Base-by-base conservation (phyloP, 2,797 vertebrate genomes). In the Chaetodon trifasciatus region DNA sequence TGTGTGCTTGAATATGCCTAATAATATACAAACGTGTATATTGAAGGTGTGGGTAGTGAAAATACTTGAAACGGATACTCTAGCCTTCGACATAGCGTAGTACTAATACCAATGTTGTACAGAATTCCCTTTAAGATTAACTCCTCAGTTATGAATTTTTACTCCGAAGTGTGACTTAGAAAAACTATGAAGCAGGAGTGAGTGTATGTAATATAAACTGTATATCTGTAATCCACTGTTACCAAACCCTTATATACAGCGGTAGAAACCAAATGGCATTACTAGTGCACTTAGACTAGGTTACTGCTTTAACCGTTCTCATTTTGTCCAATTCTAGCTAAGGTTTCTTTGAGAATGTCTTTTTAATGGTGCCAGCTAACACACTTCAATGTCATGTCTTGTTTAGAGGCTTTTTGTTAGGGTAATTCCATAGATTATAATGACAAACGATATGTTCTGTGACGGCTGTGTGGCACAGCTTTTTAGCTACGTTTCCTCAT, bases 21-120 rank as follows among this genome's bases (percentile, higher is more conserved):
- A 89, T 67, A 56, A 88, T 96, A 96, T 96, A 95, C 96, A 93
- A 78, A 87, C 1, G 90, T 90, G 90, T 90, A 77, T 82, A 91
- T 15, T 74, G 89, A 91, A 84, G 88, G 86, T 79, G 82, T 85
- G 86, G 81, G 78, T 92, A 91, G 91, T 91, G 82, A 92, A 91
- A 92, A 94, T 94, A 94, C 94, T 94, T 95, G 94, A 95, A 95
- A 90, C 21, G 79, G 89, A 94, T 92, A 88, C 83, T 92, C 87
- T 94, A 92, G 92, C 94, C 92, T 94, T 94, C 71, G 87, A 89
- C 86, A 91, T 94, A 94, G 92, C 92, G 71, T 94, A 96, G 95
- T 94, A 95, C 94, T 96, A 96, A 92, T 95, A 95, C 95, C 93
- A 89, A 89, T 95, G 87, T 94, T 95, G 95, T 94, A 95, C 93